phyloP scores from a whole-genome alignment of 2,888 invertebrate genomes.

The Ceratothoa steindachneri region DNA sequence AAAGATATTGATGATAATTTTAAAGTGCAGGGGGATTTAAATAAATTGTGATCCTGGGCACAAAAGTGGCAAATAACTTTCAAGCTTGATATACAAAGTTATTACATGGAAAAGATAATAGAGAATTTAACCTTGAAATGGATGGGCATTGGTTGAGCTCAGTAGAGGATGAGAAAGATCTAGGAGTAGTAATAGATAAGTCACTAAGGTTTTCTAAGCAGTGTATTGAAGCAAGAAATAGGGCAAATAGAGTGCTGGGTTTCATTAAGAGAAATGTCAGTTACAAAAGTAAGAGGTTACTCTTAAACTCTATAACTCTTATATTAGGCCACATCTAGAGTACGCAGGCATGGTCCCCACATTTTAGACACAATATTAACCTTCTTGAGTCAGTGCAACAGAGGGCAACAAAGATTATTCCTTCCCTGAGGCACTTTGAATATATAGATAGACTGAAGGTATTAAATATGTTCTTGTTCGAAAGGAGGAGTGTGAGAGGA shows the following conservation, averaged over 20 bases:
- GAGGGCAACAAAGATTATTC: neutral
- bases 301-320: neutral
- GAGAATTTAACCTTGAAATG: neutral
- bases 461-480: no score
- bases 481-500: no score
- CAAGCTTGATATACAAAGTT: no score
- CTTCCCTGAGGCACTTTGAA: no score
- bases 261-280: neutral
- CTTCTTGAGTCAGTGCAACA: neutral
- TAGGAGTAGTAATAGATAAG: conserved; percentile 12
- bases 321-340: neutral
- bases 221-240: neutral
- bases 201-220: neutral
- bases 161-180: conserved; percentile 17
- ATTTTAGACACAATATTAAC: neutral
- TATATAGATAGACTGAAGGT: no score
- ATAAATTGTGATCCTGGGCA: neutral
- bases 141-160: neutral
- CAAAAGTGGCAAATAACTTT: neutral
- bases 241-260: neutral
- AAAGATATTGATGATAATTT: neutral
- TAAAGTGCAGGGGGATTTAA: neutral
- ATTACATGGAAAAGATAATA: neutral
- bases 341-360: neutral
- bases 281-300: neutral